A percentile compares a stretch with the other conserved stretches of the same genome.
phyloP scores from a whole-genome alignment of 2,888 invertebrate genomes.

The Andrena bicolor region DNA sequence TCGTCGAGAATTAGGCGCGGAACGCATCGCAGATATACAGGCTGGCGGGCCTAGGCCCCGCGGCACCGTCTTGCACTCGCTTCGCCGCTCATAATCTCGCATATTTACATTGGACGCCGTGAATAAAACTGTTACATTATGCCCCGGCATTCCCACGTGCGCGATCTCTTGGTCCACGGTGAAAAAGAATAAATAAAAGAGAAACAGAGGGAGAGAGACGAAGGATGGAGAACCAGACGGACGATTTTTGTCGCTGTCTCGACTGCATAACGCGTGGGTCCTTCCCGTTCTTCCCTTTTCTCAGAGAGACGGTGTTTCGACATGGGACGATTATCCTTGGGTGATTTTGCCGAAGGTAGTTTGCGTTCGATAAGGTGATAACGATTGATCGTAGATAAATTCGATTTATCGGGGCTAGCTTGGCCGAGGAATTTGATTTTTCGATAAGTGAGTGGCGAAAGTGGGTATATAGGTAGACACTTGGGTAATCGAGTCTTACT shows the following conservation, averaged over 20 bases:
- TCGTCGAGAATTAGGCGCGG: slow-evolving; percentile 63
- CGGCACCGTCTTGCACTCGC: slow-evolving; percentile 37
- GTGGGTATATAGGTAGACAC: too few species aligned
- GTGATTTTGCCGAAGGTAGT: too few species aligned
- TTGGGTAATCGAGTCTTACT: too few species aligned
- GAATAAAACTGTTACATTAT: slow-evolving; percentile 84
- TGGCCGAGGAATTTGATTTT: too few species aligned
- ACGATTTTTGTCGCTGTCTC: slow-evolving; percentile 54
- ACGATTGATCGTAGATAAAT: too few species aligned
- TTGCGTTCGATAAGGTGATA: too few species aligned
- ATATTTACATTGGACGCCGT: slow-evolving; percentile 81
- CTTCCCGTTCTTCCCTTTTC: neutral
- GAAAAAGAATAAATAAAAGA: neutral
- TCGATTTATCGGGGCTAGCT: too few species aligned
- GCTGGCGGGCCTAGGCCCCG: slow-evolving; percentile 38
- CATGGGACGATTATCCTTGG: neutral
- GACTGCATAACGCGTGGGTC: neutral
- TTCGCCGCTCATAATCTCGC: slow-evolving; percentile 80
- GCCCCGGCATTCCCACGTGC: slow-evolving; percentile 70
- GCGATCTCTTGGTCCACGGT: slow-evolving; percentile 32
- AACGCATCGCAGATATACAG: slow-evolving; percentile 43
- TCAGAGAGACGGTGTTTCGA: neutral
- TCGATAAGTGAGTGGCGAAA: too few species aligned
- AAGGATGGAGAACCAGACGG: neutral
- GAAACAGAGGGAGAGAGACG: slow-evolving; percentile 1